Evolutionary conservation across 2,888 invertebrate genomes (phyloP).

Genomic region (Tetanocera ferruginea): DNA sequence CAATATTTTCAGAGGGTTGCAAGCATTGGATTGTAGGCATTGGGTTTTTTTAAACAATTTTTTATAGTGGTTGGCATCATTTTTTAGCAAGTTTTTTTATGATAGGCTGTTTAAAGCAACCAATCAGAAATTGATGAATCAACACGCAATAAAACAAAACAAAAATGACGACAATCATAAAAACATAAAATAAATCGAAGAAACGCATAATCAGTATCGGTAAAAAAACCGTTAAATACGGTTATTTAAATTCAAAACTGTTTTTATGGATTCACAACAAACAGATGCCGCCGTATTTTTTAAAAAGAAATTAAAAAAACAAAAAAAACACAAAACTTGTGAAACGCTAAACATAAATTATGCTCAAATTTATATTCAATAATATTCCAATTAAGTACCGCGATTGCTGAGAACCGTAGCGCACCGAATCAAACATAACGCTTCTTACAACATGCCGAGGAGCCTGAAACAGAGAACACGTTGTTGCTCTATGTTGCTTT

Average conservation of each 20-base stretch:
- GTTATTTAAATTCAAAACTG: not conserved
- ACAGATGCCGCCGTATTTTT: too few relatives aligned
- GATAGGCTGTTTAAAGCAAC: conserved; percentile 19
- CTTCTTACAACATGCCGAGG: not conserved
- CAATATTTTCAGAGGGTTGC: conserved; percentile 15
- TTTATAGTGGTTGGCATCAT: conserved; percentile 2
- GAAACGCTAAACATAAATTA: too few relatives aligned
- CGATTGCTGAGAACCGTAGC: not conserved
- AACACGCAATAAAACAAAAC: not conserved
- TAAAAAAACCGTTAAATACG: not conserved
- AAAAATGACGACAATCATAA: not conserved
- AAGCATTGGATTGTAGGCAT: not conserved
- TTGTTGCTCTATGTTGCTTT: not conserved
- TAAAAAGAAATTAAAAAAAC: too few relatives aligned
- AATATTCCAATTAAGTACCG: not conserved
- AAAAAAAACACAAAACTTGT: too few relatives aligned
- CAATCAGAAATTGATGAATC: not conserved
- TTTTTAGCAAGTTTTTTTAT: conserved; percentile 4
- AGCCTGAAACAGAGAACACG: not conserved
- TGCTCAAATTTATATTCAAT: too few relatives aligned
- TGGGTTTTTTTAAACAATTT: not conserved
- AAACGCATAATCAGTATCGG: not conserved
- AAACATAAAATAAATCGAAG: not conserved
- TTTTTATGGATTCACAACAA: not conserved
- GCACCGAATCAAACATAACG: not conserved